Percentiles rank a stretch among this genome's conserved stretches.
Conservation (phyloP, 1,140 invertebrate species). For the Cydia amplana region DNA sequence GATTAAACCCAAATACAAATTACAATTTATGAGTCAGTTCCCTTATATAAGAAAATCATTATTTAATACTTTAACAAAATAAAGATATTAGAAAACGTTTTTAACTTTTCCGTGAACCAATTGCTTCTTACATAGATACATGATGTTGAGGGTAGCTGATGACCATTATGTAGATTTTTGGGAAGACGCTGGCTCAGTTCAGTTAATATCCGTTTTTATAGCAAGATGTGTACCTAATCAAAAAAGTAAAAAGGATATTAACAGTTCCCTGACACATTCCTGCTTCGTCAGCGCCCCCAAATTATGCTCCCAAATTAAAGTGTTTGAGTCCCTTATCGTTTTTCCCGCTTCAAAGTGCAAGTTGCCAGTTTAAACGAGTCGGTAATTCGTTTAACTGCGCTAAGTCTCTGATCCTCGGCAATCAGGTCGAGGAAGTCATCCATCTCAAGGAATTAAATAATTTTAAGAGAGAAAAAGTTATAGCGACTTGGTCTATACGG, state of each 20-base stretch:
- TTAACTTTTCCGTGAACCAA: too few relatives aligned
- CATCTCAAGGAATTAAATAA: slow-evolving; percentile 41
- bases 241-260: not conserved
- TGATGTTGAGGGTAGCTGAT: too few relatives aligned
- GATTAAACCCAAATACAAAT: too few relatives aligned
- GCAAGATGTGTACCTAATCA: too few relatives aligned
- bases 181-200: too few relatives aligned
- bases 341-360: slow-evolving; percentile 16
- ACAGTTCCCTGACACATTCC: not conserved
- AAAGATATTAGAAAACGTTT: too few relatives aligned
- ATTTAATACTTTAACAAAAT: too few relatives aligned
- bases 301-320: not conserved
- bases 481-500: not conserved
- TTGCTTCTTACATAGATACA: too few relatives aligned
- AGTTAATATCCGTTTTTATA: too few relatives aligned
- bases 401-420: slow-evolving; percentile 5
- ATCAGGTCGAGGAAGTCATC: not conserved
- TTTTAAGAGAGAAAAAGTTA: slow-evolving; percentile 23
- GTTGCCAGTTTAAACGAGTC: slow-evolving; percentile 3
- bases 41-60: too few relatives aligned
- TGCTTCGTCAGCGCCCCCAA: not conserved
- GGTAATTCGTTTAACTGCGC: slow-evolving; percentile 2
- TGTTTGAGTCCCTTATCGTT: not conserved
- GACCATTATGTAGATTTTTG: too few relatives aligned
- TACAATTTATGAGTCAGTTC: too few relatives aligned